These are phyloP conservation scores for Loripinus fragilis DNA, from an alignment of 2,888 invertebrate genomes.

Conservation along the genomic window DNA sequence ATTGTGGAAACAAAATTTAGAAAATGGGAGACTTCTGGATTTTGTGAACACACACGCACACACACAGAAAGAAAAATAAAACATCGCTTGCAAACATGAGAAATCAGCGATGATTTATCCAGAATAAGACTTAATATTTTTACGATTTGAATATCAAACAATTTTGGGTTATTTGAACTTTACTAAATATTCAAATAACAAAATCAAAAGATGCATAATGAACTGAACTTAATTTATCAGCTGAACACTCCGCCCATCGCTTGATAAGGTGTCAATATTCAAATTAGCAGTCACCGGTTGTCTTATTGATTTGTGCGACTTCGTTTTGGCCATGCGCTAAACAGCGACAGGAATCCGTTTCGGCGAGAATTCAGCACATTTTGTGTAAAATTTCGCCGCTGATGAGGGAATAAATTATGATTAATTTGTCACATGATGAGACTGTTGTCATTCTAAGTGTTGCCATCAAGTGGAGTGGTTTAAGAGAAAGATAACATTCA, in stretches of 20 bases:
- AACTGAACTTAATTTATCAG: slow-evolving; percentile 7
- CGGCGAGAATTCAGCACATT: background rate
- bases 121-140: no score
- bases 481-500: background rate
- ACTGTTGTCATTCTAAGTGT: slow-evolving; percentile 17
- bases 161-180: no score
- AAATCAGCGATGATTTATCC: no score
- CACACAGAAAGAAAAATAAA: no score
- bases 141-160: no score
- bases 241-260: slow-evolving; percentile 32
- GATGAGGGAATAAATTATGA: slow-evolving; percentile 57
- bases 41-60: no score
- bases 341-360: slow-evolving; percentile 5
- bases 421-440: slow-evolving; percentile 46
- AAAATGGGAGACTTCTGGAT: no score
- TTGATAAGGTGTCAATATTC: slow-evolving; percentile 34
- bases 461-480: slow-evolving; percentile 6
- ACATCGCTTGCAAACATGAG: no score
- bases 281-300: slow-evolving; percentile 32
- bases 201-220: no score
- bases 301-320: slow-evolving; percentile 19
- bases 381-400: slow-evolving; percentile 3
- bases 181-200: no score
- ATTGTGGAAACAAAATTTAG: no score
- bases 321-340: slow-evolving; percentile 8